A percentile compares a stretch with the other conserved stretches of the same genome.
Conservation (phyloP, 2,888 invertebrate genomes). For the Eristalis arbustorum region DNA sequence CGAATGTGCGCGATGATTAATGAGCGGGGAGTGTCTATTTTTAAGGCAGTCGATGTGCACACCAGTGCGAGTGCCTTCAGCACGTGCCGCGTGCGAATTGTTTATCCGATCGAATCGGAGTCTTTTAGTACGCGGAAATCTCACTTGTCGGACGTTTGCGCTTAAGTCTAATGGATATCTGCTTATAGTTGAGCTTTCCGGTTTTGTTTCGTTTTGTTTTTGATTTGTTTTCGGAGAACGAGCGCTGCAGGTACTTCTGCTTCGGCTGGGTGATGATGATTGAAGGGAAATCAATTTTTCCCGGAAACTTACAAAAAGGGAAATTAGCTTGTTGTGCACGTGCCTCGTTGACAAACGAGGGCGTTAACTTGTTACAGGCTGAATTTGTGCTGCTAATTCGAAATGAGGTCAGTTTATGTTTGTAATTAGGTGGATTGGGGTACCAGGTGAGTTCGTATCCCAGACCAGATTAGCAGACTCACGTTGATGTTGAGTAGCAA, state of each 20-base stretch:
- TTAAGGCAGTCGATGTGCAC: background rate
- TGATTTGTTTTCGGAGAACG: background rate
- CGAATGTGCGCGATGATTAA: background rate
- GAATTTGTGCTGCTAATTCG: no score
- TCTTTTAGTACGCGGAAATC: background rate
- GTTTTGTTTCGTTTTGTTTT: no score
- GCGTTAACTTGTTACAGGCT: background rate
- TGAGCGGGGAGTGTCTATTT: background rate
- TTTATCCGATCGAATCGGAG: background rate
- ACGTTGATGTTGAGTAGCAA: no score
- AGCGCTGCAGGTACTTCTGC: background rate
- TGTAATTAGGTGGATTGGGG: no score
- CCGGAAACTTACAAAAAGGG: background rate
- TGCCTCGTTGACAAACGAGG: background rate
- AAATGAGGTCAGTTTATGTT: no score
- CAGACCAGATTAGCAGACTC: no score
- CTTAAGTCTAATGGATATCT: conserved; percentile 3
- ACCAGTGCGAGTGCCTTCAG: background rate
- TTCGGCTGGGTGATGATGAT: background rate
- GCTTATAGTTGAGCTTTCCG: background rate
- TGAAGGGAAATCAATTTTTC: background rate
- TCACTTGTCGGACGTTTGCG: background rate
- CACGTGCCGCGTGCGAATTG: conserved; percentile 4
- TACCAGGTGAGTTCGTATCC: no score
- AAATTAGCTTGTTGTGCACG: background rate